Conservation (phyloP, 2,888 invertebrate species). For the Stegophylla sp. region DNA sequence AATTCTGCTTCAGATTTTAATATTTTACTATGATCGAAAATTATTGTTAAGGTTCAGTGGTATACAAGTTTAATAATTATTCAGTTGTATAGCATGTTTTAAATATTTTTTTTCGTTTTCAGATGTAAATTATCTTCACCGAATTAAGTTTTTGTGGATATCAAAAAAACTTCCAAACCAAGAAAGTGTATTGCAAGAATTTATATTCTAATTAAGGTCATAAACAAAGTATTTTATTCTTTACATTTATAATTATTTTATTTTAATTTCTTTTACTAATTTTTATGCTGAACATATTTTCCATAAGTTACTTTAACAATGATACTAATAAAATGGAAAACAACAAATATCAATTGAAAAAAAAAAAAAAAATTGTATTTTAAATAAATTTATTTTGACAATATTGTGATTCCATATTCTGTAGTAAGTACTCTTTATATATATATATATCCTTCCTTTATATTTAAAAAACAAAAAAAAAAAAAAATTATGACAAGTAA, state of each 20-base stretch:
- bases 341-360: constrained; percentile 27
- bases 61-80: too few relatives aligned
- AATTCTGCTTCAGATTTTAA: too few relatives aligned
- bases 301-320: constrained; percentile 6
- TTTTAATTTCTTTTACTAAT: constrained; percentile 30
- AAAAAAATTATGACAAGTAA: constrained; percentile 12
- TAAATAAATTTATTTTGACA: constrained; percentile 48
- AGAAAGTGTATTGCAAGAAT: constrained; percentile 24
- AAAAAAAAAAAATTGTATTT: constrained; percentile 41
- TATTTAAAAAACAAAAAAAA: constrained; percentile 14
- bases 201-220: constrained; percentile 21
- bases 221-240: constrained; percentile 35
- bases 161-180: not conserved
- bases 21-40: too few relatives aligned
- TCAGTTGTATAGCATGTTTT: too few relatives aligned
- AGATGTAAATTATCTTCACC: constrained; percentile 50
- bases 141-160: constrained; percentile 33
- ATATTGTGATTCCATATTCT: constrained; percentile 20
- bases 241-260: constrained; percentile 1
- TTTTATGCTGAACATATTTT: not conserved
- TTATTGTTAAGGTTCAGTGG: too few relatives aligned
- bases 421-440: not conserved
- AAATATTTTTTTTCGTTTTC: constrained; percentile 12
- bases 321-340: constrained; percentile 19
- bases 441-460: too few relatives aligned